Percentiles rank a stretch among this genome's conserved stretches.
These are phyloP conservation scores for Cerastis leucographa DNA, from an alignment of 2,888 invertebrate species.

Conservation along the genomic window DNA sequence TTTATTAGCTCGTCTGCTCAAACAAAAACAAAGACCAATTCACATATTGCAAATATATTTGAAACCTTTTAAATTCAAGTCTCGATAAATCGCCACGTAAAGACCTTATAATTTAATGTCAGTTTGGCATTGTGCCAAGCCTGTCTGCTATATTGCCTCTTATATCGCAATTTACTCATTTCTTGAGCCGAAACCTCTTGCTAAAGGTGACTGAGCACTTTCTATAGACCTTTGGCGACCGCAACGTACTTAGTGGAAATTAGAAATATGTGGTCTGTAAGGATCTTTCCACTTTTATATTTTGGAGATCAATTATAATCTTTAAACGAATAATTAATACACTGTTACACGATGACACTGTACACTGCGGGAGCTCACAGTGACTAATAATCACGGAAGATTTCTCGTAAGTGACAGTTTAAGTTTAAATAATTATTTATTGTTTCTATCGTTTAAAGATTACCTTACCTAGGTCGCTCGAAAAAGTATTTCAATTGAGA, in stretches of 20 bases:
- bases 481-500: background rate
- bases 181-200: conserved; percentile 45
- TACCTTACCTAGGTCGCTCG: background rate
- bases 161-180: conserved; percentile 61
- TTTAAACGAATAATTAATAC: too few species aligned
- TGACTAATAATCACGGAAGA: too few species aligned
- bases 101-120: conserved; percentile 61
- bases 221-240: conserved; percentile 13
- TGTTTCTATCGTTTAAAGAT: too few species aligned
- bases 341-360: too few species aligned
- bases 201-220: conserved; percentile 48
- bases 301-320: background rate
- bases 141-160: conserved; percentile 54
- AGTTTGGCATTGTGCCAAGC: conserved; percentile 56
- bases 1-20: conserved; percentile 1
- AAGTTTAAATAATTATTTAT: too few species aligned
- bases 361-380: too few species aligned
- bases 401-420: too few species aligned
- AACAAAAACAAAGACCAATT: conserved; percentile 9
- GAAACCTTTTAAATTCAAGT: conserved; percentile 44
- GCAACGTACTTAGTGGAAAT: conserved; percentile 22
- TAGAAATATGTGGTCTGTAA: conserved; percentile 7
- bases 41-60: conserved; percentile 47
- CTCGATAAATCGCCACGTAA: conserved; percentile 42
- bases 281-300: background rate